Base-by-base conservation (phyloP, 1,140 invertebrate species). In the Mactra quadrangularis region DNA sequence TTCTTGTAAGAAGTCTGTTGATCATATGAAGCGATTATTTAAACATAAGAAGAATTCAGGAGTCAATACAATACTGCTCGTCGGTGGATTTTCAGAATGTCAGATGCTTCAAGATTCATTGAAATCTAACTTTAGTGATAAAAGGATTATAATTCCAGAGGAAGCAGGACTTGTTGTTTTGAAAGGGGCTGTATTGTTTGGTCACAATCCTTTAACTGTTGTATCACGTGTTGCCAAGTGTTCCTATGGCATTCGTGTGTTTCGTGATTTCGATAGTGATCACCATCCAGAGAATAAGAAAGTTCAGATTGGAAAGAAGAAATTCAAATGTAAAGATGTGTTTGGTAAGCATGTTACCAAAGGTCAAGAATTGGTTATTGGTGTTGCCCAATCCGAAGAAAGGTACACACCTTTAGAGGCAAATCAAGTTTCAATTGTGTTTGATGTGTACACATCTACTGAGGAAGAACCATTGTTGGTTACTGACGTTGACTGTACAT, bases 81-180 rank as follows among this genome's bases (percentile, higher is more conserved):
- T 84, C 4, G 82, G 72, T 53, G 82, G 82, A 2, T 84, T 77
- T 78, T 77, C 82, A 3, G 82, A 84, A 78, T 77, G 50, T 3
- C 25, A 27, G n/a, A 52, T 84, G 47, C 53, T 84, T 17, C 62
- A 84, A 71, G 62, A 62, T 4, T 60, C 52, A 25, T 31, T 83
- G 29, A 52, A 33, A 52, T 17, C 38, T 33, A 75, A 76, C 13
- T 83, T 83, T 59, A n/a, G n/a, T 19, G 35, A 55, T 45, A 57
- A 50, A 38, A 33, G 53, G 15, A 9, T 83, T 11, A 68, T 83
- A 52, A 41, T 68, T 35, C 72, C 82, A 25, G 53, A 55, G 52
- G 74, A 84, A 19, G 62, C 72, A 35, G 74, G 64, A 0, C 31
- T 76, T 17, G 60, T 52, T 4, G 70, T 83, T 2, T 15, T 83